phyloP scores from a whole-genome alignment of 2,888 invertebrate species.

The Leucania comma region DNA sequence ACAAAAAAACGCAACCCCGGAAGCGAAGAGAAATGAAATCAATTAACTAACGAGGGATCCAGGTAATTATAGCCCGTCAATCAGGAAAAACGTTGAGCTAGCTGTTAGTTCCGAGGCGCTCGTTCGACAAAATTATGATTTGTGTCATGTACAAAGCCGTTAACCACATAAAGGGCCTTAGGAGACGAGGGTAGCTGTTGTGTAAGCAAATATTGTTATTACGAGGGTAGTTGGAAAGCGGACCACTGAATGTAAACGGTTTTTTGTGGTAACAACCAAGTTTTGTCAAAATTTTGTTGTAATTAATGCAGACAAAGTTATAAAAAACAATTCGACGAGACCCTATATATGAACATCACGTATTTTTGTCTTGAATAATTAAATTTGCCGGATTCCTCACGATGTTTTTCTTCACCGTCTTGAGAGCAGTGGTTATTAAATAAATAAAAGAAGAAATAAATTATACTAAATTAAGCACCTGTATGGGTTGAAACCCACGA shows the following conservation, averaged over 20 bases:
- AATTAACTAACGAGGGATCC: slow-evolving; percentile 56
- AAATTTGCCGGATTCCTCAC: not conserved
- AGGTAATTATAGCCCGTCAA: slow-evolving; percentile 63
- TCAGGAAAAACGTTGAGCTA: slow-evolving; percentile 38
- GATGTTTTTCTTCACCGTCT: too few species aligned
- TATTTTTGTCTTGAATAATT: not conserved
- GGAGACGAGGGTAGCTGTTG: slow-evolving; percentile 45
- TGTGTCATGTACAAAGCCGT: slow-evolving; percentile 38
- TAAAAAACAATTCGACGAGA: not conserved
- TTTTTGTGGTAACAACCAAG: not conserved
- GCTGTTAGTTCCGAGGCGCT: slow-evolving; percentile 9
- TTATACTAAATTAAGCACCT: too few species aligned
- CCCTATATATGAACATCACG: not conserved
- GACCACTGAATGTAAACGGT: not conserved
- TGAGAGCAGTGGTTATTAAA: too few species aligned
- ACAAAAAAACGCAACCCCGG: slow-evolving; percentile 40
- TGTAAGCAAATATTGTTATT: slow-evolving; percentile 42
- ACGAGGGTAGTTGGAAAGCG: slow-evolving; percentile 10
- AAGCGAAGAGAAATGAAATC: slow-evolving; percentile 53
- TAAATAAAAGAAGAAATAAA: too few species aligned
- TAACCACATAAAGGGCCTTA: slow-evolving; percentile 25
- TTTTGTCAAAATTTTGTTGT: not conserved
- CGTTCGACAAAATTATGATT: slow-evolving; percentile 42
- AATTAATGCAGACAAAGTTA: not conserved
- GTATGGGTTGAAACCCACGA: too few species aligned